Evolutionary conservation across 37 sponge, comb jelly and placozoan genomes (phyloP).

Genomic region (Spongilla lacustris): DNA sequence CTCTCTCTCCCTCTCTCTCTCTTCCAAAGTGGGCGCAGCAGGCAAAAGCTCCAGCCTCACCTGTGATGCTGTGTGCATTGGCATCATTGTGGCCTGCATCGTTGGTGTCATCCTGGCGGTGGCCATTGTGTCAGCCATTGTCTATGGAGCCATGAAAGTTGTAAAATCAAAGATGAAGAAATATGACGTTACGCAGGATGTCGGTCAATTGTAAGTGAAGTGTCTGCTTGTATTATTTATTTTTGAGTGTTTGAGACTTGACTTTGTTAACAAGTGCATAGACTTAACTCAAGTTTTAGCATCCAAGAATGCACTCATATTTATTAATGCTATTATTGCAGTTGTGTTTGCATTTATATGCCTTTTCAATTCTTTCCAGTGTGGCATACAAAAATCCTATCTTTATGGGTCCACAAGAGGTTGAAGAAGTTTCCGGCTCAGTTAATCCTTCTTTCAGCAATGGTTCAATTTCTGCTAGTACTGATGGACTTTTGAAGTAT

Average conservation of each 20-base stretch:
- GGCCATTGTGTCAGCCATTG: neutral
- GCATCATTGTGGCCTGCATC: neutral
- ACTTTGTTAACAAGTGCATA: too few species aligned
- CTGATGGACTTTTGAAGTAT: neutral
- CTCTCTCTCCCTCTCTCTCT: too few species aligned
- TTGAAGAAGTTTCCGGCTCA: neutral
- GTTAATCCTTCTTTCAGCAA: neutral
- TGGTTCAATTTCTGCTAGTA: neutral
- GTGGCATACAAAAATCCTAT: neutral
- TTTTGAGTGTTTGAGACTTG: too few species aligned
- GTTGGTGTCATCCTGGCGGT: neutral
- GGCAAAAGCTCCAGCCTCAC: neutral
- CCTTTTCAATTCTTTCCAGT: neutral
- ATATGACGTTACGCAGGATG: neutral
- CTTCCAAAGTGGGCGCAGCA: neutral
- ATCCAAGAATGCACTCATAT: too few species aligned
- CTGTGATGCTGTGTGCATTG: neutral
- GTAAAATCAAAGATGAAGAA: neutral
- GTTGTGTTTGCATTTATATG: too few species aligned
- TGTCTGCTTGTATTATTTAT: too few species aligned
- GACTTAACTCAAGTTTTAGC: too few species aligned
- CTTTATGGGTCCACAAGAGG: neutral
- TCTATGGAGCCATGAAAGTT: neutral
- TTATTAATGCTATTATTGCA: neutral
- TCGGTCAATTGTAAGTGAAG: neutral